These are phyloP conservation scores for Colossoma macropomum DNA, from an alignment of 2,113 vertebrate species.

Conservation along the genomic window DNA sequence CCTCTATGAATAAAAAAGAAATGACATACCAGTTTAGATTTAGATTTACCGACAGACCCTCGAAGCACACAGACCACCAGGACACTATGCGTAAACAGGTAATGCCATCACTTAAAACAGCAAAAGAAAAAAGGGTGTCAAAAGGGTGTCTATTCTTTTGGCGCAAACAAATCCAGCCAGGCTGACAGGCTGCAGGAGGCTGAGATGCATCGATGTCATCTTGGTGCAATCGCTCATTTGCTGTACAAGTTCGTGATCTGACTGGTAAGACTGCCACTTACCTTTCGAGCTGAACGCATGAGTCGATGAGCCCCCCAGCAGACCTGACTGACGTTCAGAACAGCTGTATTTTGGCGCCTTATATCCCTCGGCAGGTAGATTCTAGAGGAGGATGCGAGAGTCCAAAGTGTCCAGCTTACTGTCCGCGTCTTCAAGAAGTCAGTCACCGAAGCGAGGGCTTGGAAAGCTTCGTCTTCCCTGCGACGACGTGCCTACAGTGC, in stretches of 20 bases:
- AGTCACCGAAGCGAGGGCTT: neutral
- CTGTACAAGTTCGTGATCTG: conserved; percentile 67
- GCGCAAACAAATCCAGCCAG: neutral
- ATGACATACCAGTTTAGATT: neutral
- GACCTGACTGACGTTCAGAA: neutral
- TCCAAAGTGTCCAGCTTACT: conserved; percentile 22
- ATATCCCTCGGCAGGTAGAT: neutral
- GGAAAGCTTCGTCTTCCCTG: neutral
- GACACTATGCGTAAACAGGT: neutral
- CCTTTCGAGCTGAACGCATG: conserved; percentile 60
- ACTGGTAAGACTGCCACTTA: conserved; percentile 62
- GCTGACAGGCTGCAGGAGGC: conserved; percentile 20
- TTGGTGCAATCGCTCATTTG: conserved; percentile 63
- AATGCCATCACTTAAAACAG: neutral
- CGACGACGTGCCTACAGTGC: conserved; percentile 13
- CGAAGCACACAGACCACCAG: neutral
- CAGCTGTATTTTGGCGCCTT: neutral
- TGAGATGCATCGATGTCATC: conserved; percentile 53
- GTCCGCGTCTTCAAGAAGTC: conserved; percentile 13
- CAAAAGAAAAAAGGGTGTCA: neutral
- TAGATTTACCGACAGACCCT: neutral
- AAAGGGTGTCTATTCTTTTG: neutral
- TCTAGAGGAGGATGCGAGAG: neutral
- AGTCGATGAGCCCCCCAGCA: conserved; percentile 27
- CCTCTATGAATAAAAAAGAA: neutral